Conservation (phyloP, 2,113 vertebrate genomes). For the Promerops cafer region DNA sequence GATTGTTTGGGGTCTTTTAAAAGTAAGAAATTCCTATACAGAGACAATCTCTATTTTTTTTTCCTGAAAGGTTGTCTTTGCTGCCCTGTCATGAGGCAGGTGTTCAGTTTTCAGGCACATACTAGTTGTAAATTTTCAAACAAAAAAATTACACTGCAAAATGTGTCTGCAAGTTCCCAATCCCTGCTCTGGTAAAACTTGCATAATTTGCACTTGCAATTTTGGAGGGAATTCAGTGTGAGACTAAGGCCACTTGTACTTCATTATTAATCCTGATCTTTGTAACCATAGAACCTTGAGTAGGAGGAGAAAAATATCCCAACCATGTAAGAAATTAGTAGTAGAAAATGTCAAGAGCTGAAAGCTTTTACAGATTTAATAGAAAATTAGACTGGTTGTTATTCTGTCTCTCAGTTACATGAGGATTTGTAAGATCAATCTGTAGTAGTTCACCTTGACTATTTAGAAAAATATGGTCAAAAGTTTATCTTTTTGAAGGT, state of each 20-base stretch:
- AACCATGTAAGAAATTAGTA: neutral
- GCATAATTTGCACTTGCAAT: neutral
- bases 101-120: neutral
- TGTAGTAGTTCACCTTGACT: neutral
- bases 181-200: neutral
- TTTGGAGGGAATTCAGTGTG: neutral
- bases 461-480: neutral
- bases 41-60: neutral
- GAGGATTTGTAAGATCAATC: neutral
- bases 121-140: neutral
- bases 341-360: neutral
- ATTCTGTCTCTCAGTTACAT: neutral
- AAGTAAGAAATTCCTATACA: neutral
- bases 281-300: neutral
- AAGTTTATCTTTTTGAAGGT: neutral
- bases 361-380: neutral
- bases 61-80: neutral
- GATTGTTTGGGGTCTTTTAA: neutral
- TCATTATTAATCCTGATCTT: neutral
- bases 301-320: neutral
- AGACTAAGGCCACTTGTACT: neutral
- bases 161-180: neutral
- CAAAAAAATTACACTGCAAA: neutral
- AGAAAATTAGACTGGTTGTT: neutral
- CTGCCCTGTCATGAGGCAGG: neutral